These are phyloP conservation scores for Lepus timidus DNA, from an alignment of 2,113 vertebrate species.

Conservation along the genomic window DNA sequence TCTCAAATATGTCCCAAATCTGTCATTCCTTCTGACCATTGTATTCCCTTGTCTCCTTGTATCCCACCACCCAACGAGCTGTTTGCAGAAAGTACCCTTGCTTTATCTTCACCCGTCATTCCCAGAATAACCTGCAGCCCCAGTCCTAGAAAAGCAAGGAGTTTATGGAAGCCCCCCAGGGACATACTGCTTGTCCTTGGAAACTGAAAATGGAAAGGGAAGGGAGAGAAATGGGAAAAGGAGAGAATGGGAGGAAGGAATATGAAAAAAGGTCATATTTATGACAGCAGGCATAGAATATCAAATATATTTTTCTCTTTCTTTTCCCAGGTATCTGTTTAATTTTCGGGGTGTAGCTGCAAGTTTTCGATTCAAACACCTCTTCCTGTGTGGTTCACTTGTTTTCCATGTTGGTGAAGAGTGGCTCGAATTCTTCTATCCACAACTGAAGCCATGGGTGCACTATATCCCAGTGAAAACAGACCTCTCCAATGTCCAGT, in stretches of 20 bases:
- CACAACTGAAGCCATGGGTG: conserved; percentile 96
- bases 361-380: conserved; percentile 98
- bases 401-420: conserved; percentile 97
- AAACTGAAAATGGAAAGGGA: conserved; percentile 47
- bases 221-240: neutral
- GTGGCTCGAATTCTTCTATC: conserved; percentile 98
- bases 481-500: conserved; percentile 96
- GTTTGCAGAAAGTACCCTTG: neutral
- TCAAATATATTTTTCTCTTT: conserved; percentile 35
- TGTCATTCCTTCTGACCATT: conserved; percentile 5
- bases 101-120: neutral
- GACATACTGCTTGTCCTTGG: neutral
- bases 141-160: conserved; percentile 8
- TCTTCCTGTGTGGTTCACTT: conserved; percentile 96
- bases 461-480: conserved; percentile 96
- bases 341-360: conserved; percentile 99
- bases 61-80: neutral
- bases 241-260: neutral
- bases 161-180: neutral
- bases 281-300: neutral
- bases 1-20: neutral
- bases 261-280: neutral
- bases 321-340: conserved; percentile 93
- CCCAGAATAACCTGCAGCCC: neutral
- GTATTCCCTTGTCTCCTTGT: neutral